Percentiles rank a stretch among this genome's conserved stretches.
Evolutionary conservation across 2,797 vertebrate species (phyloP).

Genomic region (Arrhamphus sclerolepis): DNA sequence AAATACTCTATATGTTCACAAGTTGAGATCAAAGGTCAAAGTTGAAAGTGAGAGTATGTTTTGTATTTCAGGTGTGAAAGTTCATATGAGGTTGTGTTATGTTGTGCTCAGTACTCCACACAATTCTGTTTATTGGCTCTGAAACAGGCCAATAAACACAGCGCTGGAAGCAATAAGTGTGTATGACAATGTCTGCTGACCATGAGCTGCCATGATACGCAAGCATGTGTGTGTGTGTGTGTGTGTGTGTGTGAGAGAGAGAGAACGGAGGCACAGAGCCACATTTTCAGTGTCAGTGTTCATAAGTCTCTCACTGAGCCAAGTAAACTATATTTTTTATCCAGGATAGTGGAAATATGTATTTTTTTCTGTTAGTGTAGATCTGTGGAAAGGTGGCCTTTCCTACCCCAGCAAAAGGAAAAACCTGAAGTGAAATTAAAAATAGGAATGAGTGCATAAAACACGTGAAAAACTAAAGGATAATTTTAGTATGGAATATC

Average conservation of each 20-base stretch:
- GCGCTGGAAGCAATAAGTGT: conserved; percentile 52
- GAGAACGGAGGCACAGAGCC: conserved; percentile 27
- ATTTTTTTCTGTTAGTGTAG: conserved; percentile 37
- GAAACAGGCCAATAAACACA: conserved; percentile 74
- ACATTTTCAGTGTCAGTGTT: conserved; percentile 39
- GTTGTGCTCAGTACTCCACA: conserved; percentile 15
- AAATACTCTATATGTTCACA: too few relatives aligned
- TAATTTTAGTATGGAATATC: conserved; percentile 76
- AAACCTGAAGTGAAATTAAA: conserved; percentile 62
- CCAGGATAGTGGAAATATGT: conserved; percentile 60
- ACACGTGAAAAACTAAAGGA: conserved; percentile 55
- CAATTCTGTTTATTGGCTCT: conserved; percentile 72
- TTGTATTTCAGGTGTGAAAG: too few relatives aligned
- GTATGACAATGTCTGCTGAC: conserved; percentile 60
- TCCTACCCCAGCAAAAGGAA: conserved; percentile 62
- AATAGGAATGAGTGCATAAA: conserved; percentile 66
- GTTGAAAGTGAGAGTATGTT: too few relatives aligned
- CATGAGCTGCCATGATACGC: not conserved
- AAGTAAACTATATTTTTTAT: conserved; percentile 46
- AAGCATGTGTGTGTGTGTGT: conserved; percentile 2
- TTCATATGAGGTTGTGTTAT: too few relatives aligned
- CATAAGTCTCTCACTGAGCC: conserved; percentile 38
- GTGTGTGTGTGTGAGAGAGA: conserved; percentile 17
- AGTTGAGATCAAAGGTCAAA: too few relatives aligned
- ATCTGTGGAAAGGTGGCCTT: conserved; percentile 58